A percentile compares a stretch with the other conserved stretches of the same genome.
Conservation (phyloP, 2,797 vertebrate species). For the Sylvia borin region DNA sequence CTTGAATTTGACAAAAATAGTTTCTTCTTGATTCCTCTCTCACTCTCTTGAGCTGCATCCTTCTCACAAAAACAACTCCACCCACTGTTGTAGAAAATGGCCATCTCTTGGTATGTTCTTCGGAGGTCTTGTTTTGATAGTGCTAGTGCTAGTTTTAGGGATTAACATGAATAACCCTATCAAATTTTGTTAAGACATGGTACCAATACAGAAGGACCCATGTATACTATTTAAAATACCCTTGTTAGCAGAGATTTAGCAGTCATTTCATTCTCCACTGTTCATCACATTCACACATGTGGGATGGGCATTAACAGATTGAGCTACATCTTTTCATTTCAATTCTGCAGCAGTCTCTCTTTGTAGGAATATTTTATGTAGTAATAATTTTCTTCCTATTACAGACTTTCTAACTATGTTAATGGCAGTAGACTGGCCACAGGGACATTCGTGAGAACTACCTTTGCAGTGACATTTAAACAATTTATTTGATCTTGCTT, state of each 20-base stretch:
- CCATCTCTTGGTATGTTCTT: not conserved
- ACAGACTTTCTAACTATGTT: constrained; percentile 76
- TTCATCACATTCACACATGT: constrained; percentile 54
- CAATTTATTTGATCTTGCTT: constrained; percentile 79
- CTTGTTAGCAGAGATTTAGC: constrained; percentile 38
- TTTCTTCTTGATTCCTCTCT: not conserved
- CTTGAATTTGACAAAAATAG: constrained; percentile 2
- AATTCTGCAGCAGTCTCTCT: constrained; percentile 65
- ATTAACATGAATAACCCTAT: not conserved
- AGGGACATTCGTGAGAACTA: constrained; percentile 72
- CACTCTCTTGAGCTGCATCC: not conserved
- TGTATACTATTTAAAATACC: constrained; percentile 23
- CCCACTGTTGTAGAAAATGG: not conserved
- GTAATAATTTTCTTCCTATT: constrained; percentile 71
- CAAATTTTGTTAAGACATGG: not conserved
- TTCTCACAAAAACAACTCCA: not conserved
- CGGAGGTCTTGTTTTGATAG: constrained; percentile 36
- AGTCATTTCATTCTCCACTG: constrained; percentile 47
- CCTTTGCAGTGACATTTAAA: constrained; percentile 75
- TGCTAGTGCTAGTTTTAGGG: not conserved
- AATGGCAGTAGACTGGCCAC: constrained; percentile 67
- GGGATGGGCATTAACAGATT: constrained; percentile 67
- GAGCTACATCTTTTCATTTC: constrained; percentile 77
- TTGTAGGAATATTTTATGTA: constrained; percentile 74
- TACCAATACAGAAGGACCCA: not conserved